Conservation (phyloP, 2,113 vertebrate genomes). For the Odocoileus virginianus region DNA sequence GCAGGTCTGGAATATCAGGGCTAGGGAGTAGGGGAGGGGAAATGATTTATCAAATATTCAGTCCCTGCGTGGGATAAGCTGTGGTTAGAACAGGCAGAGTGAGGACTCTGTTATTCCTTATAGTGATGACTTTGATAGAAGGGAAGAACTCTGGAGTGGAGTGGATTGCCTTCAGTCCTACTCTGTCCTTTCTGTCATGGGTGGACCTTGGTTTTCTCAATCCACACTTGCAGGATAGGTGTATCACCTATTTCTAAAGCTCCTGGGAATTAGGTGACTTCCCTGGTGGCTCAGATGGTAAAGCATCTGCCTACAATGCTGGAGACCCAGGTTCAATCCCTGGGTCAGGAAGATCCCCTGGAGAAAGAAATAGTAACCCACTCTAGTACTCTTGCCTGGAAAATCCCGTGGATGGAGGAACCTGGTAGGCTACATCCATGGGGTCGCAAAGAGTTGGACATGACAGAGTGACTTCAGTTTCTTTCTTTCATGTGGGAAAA, state of each 20-base stretch:
- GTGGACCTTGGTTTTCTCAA: neutral
- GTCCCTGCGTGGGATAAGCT: neutral
- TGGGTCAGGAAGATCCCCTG: neutral
- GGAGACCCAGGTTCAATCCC: accelerated
- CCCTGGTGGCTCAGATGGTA: neutral
- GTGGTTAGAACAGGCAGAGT: neutral
- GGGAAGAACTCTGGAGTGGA: neutral
- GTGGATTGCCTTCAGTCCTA: neutral
- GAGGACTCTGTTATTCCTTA: neutral
- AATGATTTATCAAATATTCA: neutral
- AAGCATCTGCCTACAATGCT: neutral
- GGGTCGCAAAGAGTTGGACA: neutral
- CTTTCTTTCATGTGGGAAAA: neutral
- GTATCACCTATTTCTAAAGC: neutral
- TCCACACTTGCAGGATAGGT: neutral
- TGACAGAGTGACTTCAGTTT: neutral
- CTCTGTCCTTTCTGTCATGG: neutral
- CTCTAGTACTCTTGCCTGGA: neutral
- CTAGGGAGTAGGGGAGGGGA: neutral
- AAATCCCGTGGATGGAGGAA: accelerated
- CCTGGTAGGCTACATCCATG: neutral
- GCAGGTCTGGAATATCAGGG: neutral
- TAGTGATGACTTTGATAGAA: neutral
- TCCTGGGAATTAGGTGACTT: neutral
- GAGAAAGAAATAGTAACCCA: neutral